These are phyloP conservation scores for Agrilus mali DNA, from an alignment of 2,888 invertebrate species.

Conservation along the genomic window DNA sequence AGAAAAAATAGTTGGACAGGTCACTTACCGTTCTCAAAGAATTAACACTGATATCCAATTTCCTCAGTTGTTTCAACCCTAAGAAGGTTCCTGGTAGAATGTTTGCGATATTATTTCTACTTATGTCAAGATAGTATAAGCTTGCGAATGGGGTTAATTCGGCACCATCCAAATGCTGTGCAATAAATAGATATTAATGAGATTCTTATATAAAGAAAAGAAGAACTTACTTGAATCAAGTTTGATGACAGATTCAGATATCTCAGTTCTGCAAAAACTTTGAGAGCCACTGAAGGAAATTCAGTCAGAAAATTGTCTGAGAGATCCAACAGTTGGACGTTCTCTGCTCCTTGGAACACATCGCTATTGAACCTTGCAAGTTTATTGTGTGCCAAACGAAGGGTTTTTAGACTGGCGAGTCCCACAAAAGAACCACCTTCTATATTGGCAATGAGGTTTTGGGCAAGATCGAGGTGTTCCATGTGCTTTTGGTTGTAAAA, in stretches of 20 bases:
- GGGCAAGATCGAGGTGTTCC: slow-evolving; percentile 65
- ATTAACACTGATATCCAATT: slow-evolving; percentile 75
- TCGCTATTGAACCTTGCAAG: slow-evolving; percentile 73
- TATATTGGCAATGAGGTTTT: slow-evolving; percentile 61
- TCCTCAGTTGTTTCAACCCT: slow-evolving; percentile 54
- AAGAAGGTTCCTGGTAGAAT: slow-evolving; percentile 73
- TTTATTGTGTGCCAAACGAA: slow-evolving; percentile 67
- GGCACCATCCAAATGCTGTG: slow-evolving; percentile 63
- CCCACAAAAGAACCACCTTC: slow-evolving; percentile 65
- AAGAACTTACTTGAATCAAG: slow-evolving; percentile 56
- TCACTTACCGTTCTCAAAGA: slow-evolving; percentile 68
- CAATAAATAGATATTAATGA: slow-evolving; percentile 9
- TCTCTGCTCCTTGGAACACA: slow-evolving; percentile 63
- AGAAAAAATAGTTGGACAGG: background rate
- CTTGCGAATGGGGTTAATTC: slow-evolving; percentile 54
- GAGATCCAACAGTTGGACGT: slow-evolving; percentile 67
- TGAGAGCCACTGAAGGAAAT: slow-evolving; percentile 67
- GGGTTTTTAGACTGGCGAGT: slow-evolving; percentile 49
- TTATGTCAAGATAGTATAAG: slow-evolving; percentile 66
- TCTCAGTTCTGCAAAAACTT: slow-evolving; percentile 54
- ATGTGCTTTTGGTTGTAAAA: slow-evolving; percentile 58
- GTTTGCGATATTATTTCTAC: slow-evolving; percentile 71
- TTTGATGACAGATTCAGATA: slow-evolving; percentile 74
- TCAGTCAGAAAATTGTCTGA: slow-evolving; percentile 76
- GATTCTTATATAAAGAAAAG: background rate